Conservation (phyloP, 1,140 invertebrate species). For the Heliconius nattereri region DNA sequence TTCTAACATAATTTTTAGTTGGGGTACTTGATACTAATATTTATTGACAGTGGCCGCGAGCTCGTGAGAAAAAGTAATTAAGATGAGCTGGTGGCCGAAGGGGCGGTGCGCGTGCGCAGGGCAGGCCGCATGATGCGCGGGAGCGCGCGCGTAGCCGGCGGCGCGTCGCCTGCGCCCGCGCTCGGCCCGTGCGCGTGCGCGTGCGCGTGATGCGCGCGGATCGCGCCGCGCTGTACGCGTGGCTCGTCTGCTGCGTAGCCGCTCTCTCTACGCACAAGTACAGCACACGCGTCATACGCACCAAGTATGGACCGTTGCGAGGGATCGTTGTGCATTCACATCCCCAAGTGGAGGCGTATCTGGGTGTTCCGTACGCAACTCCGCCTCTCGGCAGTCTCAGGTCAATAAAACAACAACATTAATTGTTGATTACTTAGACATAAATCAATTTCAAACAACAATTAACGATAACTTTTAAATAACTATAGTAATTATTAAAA, state of each 20-base stretch:
- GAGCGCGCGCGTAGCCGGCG: conserved; percentile 59
- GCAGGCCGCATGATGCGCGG: conserved; percentile 56
- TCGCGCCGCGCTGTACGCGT: conserved; percentile 74
- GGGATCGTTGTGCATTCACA: conserved; percentile 90
- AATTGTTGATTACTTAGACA: not conserved
- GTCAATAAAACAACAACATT: conserved; percentile 37
- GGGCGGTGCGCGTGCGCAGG: conserved; percentile 49
- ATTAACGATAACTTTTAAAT: too few relatives aligned
- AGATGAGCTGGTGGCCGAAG: conserved; percentile 57
- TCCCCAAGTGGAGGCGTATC: conserved; percentile 94
- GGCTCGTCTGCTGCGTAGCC: conserved; percentile 77
- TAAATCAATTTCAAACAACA: too few relatives aligned
- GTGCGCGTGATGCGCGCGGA: conserved; percentile 75
- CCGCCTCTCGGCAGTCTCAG: conserved; percentile 80
- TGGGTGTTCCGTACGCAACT: conserved; percentile 95
- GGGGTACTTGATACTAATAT: not conserved
- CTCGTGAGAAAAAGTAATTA: conserved; percentile 55
- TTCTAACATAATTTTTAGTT: not conserved
- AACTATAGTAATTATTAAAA: too few relatives aligned
- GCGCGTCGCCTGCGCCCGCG: conserved; percentile 60
- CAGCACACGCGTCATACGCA: conserved; percentile 89
- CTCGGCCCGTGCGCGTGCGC: conserved; percentile 64
- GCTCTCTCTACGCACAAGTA: conserved; percentile 85
- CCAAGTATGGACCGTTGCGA: conserved; percentile 92
- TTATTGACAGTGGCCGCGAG: conserved; percentile 57